A percentile compares a stretch with the other conserved stretches of the same genome.
Conservation (phyloP, 2,888 invertebrate genomes). For the Tridacna gigas region DNA sequence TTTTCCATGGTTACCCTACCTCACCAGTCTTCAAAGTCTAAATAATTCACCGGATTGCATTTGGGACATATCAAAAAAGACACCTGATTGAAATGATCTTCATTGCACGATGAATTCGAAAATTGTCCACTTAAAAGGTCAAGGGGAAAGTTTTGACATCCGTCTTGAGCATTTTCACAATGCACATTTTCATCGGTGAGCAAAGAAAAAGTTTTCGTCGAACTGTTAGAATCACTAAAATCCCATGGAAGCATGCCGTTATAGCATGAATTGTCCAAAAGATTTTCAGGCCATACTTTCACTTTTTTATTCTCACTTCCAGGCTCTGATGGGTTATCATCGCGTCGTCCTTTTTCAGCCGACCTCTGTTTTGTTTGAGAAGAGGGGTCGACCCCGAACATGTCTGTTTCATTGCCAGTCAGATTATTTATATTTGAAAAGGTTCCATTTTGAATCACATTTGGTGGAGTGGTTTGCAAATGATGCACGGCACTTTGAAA, state of each 20-base stretch:
- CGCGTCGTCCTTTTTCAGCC: background rate
- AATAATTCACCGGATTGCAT: background rate
- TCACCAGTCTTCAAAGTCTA: slow-evolving; percentile 3
- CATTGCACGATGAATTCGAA: background rate
- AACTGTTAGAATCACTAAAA: too few relatives aligned
- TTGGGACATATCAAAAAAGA: slow-evolving; percentile 5
- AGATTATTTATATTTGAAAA: background rate
- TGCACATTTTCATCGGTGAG: background rate
- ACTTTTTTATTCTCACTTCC: too few relatives aligned
- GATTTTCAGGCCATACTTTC: too few relatives aligned
- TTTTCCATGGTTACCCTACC: background rate
- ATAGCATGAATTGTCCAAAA: too few relatives aligned
- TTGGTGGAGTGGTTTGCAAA: background rate
- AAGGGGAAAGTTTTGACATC: slow-evolving; percentile 7
- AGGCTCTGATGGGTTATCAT: too few relatives aligned
- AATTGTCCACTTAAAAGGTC: slow-evolving; percentile 10
- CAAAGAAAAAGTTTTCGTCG: too few relatives aligned
- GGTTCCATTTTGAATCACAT: background rate
- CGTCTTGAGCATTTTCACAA: background rate
- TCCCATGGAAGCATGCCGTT: too few relatives aligned
- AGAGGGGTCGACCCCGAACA: background rate
- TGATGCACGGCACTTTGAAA: slow-evolving; percentile 1
- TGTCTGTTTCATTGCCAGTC: background rate
- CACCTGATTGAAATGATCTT: background rate
- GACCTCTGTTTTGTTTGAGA: background rate